phyloP scores from a whole-genome alignment of 1,140 invertebrate genomes.

The Leptestheria dahalacensis region DNA sequence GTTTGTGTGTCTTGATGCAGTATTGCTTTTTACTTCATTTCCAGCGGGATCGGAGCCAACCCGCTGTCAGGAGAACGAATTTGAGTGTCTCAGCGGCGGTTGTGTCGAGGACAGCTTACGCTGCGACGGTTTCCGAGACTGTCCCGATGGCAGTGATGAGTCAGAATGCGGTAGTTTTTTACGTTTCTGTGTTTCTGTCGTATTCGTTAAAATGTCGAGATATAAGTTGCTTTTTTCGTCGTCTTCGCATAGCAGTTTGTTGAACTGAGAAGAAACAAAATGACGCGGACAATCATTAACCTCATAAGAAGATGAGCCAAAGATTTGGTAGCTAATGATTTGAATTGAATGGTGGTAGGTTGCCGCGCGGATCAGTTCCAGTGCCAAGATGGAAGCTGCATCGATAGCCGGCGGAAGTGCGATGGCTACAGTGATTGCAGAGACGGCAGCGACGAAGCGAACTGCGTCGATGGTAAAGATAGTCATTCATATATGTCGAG shows the following conservation, averaged over 20 bases:
- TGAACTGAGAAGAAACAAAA: too few species aligned
- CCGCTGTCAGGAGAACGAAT: conserved; percentile 11
- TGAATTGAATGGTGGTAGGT: background rate
- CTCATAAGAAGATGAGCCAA: too few species aligned
- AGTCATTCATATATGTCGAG: background rate
- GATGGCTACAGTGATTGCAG: conserved; percentile 62
- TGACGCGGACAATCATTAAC: too few species aligned
- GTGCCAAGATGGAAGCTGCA: conserved; percentile 45
- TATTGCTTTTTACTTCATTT: background rate
- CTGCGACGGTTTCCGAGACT: conserved; percentile 40
- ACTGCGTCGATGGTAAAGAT: conserved; percentile 1
- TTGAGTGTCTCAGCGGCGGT: conserved; percentile 38
- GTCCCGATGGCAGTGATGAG: conserved; percentile 29
- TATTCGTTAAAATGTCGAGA: too few species aligned
- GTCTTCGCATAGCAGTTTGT: too few species aligned
- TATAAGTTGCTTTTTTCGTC: background rate
- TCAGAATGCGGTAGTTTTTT: conserved; percentile 20
- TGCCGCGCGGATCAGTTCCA: conserved; percentile 45
- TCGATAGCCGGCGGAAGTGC: conserved; percentile 55
- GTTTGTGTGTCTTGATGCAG: background rate
- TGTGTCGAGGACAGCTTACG: conserved; percentile 43
- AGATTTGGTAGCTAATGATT: too few species aligned
- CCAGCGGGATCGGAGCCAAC: too few species aligned
- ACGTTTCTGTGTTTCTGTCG: background rate
- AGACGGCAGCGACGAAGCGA: conserved; percentile 57